Conservation (phyloP, 35 echinoderm and acorn worm species). For the Strongylocentrotus purpuratus region DNA sequence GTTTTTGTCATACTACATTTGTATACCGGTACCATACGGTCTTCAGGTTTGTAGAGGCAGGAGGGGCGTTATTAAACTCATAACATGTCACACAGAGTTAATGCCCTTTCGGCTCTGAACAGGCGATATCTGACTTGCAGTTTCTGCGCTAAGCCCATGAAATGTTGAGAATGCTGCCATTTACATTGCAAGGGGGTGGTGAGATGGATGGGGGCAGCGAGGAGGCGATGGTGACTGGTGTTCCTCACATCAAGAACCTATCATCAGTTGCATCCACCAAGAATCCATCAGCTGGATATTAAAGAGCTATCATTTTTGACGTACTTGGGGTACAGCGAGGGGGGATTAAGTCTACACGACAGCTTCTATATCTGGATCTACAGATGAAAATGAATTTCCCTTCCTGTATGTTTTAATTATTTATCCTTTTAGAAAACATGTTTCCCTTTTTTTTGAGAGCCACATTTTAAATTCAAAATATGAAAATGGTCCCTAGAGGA, state of each 20-base stretch:
- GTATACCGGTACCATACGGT: no score
- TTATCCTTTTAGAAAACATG: no score
- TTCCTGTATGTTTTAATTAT: no score
- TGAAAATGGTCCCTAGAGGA: no score
- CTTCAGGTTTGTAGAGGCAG: no score
- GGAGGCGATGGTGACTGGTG: neutral
- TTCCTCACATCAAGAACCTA: neutral
- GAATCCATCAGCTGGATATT: neutral
- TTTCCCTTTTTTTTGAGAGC: neutral
- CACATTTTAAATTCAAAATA: neutral
- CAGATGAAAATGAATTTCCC: no score
- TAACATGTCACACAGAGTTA: no score
- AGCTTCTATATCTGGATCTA: neutral
- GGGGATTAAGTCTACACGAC: neutral
- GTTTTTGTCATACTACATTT: no score
- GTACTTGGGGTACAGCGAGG: neutral
- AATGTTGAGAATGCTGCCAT: neutral
- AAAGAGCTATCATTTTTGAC: neutral
- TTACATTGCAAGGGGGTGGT: neutral
- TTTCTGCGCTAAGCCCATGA: neutral
- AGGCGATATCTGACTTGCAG: neutral
- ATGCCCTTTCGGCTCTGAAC: no score
- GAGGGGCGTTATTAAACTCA: no score
- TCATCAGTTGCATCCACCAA: neutral
- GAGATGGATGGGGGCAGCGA: neutral